Base-by-base conservation (phyloP, 2,113 vertebrate species). In the Nothocercus julius region DNA sequence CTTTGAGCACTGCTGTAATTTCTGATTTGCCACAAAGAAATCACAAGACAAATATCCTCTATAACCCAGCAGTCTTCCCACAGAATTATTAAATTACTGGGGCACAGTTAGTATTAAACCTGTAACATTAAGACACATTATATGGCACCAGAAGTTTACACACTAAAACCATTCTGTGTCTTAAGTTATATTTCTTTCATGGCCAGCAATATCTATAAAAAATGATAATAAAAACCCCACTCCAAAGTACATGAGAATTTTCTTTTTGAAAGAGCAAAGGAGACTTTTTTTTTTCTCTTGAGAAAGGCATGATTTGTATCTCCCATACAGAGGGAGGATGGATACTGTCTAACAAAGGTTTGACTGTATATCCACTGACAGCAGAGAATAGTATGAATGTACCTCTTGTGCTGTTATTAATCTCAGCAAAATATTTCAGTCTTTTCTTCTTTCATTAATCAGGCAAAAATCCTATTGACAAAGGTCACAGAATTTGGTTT, bases 21-120 rank as follows among this genome's bases (percentile, higher is more conserved):
- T 97, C 90, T 98, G 97, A 97, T 98, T 97, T 94, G 94, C 93
- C 89, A 95, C 94, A 97, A 96, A 96, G 94, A 96, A 97, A 95
- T 98, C 96, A 93, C 97, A 97, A 97, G 97, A 97, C 95, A 98
- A 97, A 98, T 98, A 97, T 98, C 97, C 97, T 96, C 94, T 95
- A 97, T 96, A 97, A 87, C 93, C 96, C 90, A 96, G 94, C 77
- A 93, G 96, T 96, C 97, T 97, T 96, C 90, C 82, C 92, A 93
- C 64, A 91, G 96, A 96, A 97, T 97, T 97, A 96, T 98, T 98
- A 93, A 92, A 98, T 98, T 98, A 97, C 97, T 80, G 66, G 36
- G 24, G 62, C 34, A 22, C 81, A 77, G 78, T 96, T 95, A 92
- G 92, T 58, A 97, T 89, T 91, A 94, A 85, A 95, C 81, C 69